Evolutionary conservation across 2,797 vertebrate species (phyloP), one percentile per base, ranked within the genome.

Genomic region (Eupleurogrammus muticus): DNA sequence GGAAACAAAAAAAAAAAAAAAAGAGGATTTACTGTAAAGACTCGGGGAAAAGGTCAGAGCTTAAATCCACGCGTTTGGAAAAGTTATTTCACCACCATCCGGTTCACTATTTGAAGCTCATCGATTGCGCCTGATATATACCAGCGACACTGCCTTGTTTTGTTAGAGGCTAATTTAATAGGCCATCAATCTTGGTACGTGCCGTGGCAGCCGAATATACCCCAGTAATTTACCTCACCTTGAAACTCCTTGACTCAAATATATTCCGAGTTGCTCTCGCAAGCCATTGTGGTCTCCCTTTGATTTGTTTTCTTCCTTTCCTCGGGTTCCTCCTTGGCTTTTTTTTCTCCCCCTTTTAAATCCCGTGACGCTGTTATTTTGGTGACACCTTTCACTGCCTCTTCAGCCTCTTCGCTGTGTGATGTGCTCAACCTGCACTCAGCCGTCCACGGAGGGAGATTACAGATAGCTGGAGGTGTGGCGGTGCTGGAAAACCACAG

Each of bases 401-500:
- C 78, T 61, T 72, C 81, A 48, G 34, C 57, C 34, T 32, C 34
- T 32, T 53, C 56, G 69, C 59, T 79, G 73, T 83, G 79, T 70
- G 58, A 79, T 83, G 71, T 74, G 20, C 65, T 73, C 54, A 55
- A 61, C 20, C 63, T 48, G 77, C 46, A 62, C 74, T 55, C 75
- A 79, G 80, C 34, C 66, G 70, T 80, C 68, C 35, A 71, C 68
- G 2, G 52, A 77, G 71, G 52, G 63, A 87, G 88, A 91, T 90
- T 89, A 90, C 66, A 82, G 82, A 81, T 77, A 68, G 79, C 67
- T 81, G 81, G 81, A 81, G 84, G 88, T 79, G 88, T 81, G 89
- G 56, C 82, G 44, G 40, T 3, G 76, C 70, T 76, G 82, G 84
- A 81, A 85, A 73, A 81, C 77, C 77, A 81, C 80, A 70, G 81